Base-by-base conservation (phyloP, 2,888 invertebrate species). In the Flexamia atlantica region DNA sequence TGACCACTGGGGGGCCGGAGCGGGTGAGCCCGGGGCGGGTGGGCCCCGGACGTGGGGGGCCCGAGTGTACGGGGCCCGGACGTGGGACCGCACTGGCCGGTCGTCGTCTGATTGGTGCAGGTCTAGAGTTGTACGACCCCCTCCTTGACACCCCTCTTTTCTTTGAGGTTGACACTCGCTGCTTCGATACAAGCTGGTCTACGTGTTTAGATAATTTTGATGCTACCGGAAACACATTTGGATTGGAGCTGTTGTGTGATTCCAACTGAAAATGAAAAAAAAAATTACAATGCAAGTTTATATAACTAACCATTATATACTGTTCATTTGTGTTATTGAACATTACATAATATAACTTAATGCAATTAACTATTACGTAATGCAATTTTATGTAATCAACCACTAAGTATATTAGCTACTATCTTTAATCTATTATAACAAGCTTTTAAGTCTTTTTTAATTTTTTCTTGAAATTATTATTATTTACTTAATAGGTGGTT, bases 231-330 rank as follows among this genome's bases (percentile, higher is more conserved):
- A 12, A 25, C 1, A 76, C 76, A 28, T 76, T 28, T 28, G 76
- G 76, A 46, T 76, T 76, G 36, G 4, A 28, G 10, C 23, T 7
- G 23, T 76, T 46, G 1, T 25, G n/a, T 28, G 76, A 28, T 30
- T 40, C 25, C 25, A 76, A 42, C 76, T 76, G 76, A 23, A 76
- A 76, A n/a, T n/a, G n/a, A n/a, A n/a, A n/a, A n/a, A n/a, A n/a
- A n/a, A n/a, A n/a, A n/a, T n/a, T n/a, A n/a, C n/a, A n/a, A n/a
- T n/a, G n/a, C n/a, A n/a, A n/a, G n/a, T n/a, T n/a, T n/a, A n/a
- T n/a, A n/a, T n/a, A n/a, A n/a, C n/a, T n/a, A n/a, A n/a, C n/a
- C n/a, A n/a, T n/a, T n/a, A n/a, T n/a, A n/a, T n/a, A n/a, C n/a
- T n/a, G n/a, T n/a, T n/a, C n/a, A n/a, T n/a, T n/a, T n/a, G n/a